Evolutionary conservation across 2,888 invertebrate species (phyloP), one percentile per base, ranked within the genome.

Genomic region (Andrena hattorfiana): DNA sequence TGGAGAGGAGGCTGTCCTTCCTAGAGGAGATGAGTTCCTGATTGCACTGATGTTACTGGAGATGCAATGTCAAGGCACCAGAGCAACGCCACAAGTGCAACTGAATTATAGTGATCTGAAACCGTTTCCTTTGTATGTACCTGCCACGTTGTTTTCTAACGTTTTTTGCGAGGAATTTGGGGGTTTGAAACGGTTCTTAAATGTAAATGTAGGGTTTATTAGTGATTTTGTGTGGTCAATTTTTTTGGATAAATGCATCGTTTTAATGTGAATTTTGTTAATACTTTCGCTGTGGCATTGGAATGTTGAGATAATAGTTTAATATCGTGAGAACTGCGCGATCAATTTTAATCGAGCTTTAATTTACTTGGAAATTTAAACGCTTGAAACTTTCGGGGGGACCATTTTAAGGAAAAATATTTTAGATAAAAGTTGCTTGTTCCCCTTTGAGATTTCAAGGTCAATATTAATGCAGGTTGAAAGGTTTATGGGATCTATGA

Each of bases 21-120:
- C 81, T 80, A 32, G 69, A 79, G 81, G 60, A 85, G 82, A 87
- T 87, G 81, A 87, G 80, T 87, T 85, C 87, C 77, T 87, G 83
- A 85, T 87, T 87, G 83, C 83, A 59, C 72, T 26, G 69, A 77
- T 69, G 84, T 66, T 76, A 60, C 64, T 49, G 16, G 5, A 64
- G 68, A 80, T 64, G 73, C 84, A 77, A 81, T 81, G 81, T 84
- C 86, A 76, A 78, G 81, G 75, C 75, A 35, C 42, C 74, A 35
- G 49, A 26, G 60, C 56, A 59, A 63, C 68, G 66, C 35, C 30
- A 64, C 67, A 85, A 78, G 63, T 62, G 62, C 67, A 35, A 76
- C 54, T 64, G 70, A 83, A 59, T 76, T 42, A 42, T 42, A 66
- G 64, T 2, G 23, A 26, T 56, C 48, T 7, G 13, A 63, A 71